phyloP scores from a whole-genome alignment of 2,797 vertebrate genomes.

The Pipistrellus pygmaeus region DNA sequence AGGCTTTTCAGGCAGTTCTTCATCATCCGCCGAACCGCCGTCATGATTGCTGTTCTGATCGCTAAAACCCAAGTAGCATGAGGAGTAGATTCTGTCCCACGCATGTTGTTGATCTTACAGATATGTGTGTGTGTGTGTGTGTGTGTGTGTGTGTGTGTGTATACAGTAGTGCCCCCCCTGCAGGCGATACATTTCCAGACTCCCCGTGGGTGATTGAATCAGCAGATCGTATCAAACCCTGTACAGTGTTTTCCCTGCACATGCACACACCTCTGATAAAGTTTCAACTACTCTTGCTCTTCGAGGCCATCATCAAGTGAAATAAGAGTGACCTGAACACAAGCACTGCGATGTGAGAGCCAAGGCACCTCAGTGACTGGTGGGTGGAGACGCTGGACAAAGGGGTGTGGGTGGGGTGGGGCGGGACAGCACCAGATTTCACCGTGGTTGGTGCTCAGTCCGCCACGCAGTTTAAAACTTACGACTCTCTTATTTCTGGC shows the following conservation, averaged over 20 bases:
- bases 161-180: not conserved
- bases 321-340: not conserved
- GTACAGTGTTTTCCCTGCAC: not conserved
- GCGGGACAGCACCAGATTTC: not conserved
- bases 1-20: conserved; percentile 9
- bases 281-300: no score
- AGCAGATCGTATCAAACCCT: not conserved
- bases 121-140: not conserved
- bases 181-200: not conserved
- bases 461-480: not conserved
- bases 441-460: not conserved
- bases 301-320: not conserved
- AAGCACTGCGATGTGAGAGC: not conserved
- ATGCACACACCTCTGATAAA: not conserved
- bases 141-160: not conserved
- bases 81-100: not conserved
- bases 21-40: not conserved
- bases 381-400: no score
- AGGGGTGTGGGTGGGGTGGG: not conserved
- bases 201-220: not conserved
- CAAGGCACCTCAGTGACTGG: not conserved
- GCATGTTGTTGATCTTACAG: not conserved
- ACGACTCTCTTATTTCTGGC: not conserved
- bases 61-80: not conserved
- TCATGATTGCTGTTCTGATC: not conserved